These are phyloP conservation scores for Serilophus lunatus DNA, from an alignment of 2,113 vertebrate genomes.

Conservation along the genomic window DNA sequence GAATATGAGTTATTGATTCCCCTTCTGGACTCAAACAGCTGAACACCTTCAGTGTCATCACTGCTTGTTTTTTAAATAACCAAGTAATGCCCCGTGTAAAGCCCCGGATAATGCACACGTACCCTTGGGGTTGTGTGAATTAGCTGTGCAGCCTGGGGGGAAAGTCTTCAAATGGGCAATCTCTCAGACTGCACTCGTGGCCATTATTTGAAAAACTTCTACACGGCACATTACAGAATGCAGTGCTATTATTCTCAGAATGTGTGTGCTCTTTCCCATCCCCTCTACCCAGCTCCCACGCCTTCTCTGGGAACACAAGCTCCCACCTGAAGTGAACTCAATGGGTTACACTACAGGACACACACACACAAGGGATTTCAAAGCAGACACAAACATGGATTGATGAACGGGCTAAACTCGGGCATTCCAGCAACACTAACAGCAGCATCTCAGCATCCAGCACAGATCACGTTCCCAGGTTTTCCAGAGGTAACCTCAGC, in stretches of 20 bases:
- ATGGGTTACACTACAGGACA: neutral
- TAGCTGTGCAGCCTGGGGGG: neutral
- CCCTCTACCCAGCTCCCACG: accelerated
- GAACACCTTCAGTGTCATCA: neutral
- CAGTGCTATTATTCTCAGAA: neutral
- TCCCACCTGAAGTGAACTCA: neutral
- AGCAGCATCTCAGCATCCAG: neutral
- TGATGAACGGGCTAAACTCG: neutral
- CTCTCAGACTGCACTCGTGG: accelerated
- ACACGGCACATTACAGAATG: neutral
- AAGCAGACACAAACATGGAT: neutral
- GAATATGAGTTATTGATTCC: neutral
- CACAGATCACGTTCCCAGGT: neutral
- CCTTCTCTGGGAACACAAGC: neutral
- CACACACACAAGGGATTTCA: neutral
- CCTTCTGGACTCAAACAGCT: neutral
- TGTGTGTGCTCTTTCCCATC: neutral
- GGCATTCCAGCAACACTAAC: neutral
- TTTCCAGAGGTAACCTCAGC: neutral
- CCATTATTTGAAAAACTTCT: neutral
- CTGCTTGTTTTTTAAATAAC: neutral
- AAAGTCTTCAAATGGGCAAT: neutral
- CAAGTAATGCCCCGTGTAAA: neutral
- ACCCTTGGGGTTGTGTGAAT: neutral
- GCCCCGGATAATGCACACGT: accelerated